Evolutionary conservation across 1,140 invertebrate species (phyloP).

Genomic region (Vanessa tameamea): DNA sequence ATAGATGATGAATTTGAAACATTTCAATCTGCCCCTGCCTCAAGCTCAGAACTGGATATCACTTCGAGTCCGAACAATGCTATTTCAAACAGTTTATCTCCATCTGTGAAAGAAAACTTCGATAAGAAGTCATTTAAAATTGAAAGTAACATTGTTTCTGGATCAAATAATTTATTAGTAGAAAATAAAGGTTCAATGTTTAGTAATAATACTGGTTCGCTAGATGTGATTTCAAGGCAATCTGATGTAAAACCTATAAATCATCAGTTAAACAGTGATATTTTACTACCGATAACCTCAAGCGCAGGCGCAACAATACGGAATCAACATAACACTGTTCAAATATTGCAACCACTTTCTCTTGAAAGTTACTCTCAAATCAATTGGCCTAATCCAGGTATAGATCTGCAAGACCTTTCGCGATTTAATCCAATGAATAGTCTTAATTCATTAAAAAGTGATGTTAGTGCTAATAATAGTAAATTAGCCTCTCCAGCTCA

Average conservation of each 20-base stretch:
- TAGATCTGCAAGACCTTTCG: conserved; percentile 84
- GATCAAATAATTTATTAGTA: conserved; percentile 25
- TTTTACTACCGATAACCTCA: conserved; percentile 56
- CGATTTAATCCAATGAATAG: conserved; percentile 80
- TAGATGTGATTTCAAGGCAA: conserved; percentile 14
- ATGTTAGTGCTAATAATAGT: conserved; percentile 52
- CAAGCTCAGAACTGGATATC: conserved; percentile 13
- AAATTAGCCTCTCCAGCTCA: conserved; percentile 60
- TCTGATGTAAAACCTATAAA: not conserved
- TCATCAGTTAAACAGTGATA: conserved; percentile 24
- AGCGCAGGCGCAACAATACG: conserved; percentile 28
- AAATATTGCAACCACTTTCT: conserved; percentile 77
- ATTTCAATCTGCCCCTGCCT: conserved; percentile 66
- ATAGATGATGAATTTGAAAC: conserved; percentile 75
- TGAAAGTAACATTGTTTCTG: not conserved
- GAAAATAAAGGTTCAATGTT: conserved; percentile 16
- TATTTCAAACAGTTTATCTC: conserved; percentile 12
- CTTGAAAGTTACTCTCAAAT: conserved; percentile 81
- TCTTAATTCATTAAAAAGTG: conserved; percentile 69
- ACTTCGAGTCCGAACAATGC: not conserved
- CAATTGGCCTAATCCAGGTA: conserved; percentile 84
- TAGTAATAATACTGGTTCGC: conserved; percentile 9
- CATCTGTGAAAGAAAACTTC: not conserved
- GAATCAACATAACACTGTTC: conserved; percentile 61
- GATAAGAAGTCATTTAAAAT: conserved; percentile 1